Percentiles rank a stretch among this genome's conserved stretches.
phyloP scores from a whole-genome alignment of 2,113 vertebrate genomes.

The Oryzias melastigma region DNA sequence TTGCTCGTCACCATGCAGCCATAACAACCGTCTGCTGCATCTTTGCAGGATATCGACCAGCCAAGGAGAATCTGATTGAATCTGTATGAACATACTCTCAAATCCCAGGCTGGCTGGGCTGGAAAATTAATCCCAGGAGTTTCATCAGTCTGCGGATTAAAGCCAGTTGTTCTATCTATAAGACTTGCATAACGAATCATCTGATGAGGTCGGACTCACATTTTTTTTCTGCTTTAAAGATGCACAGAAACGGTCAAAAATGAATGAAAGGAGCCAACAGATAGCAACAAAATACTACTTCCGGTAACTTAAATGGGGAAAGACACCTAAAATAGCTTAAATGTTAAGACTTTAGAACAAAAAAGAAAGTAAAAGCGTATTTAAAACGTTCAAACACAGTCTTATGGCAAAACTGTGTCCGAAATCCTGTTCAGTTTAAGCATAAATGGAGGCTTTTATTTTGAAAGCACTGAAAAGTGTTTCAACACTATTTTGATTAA shows the following conservation, averaged over 20 bases:
- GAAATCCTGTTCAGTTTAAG: neutral
- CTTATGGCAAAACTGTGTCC: neutral
- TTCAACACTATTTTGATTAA: neutral
- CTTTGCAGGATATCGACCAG: neutral
- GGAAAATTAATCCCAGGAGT: constrained; percentile 30
- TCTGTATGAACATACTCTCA: constrained; percentile 53
- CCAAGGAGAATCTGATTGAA: constrained; percentile 25
- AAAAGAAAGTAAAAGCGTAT: too few relatives aligned
- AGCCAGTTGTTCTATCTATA: constrained; percentile 1
- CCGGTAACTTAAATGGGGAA: too few relatives aligned
- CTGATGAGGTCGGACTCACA: neutral
- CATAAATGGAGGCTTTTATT: constrained; percentile 25
- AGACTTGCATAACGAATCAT: constrained; percentile 2
- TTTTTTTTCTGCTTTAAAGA: too few relatives aligned
- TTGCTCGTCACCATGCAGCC: neutral
- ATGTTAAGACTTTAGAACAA: too few relatives aligned
- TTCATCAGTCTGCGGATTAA: constrained; percentile 27
- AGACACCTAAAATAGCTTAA: too few relatives aligned
- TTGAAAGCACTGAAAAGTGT: constrained; percentile 18
- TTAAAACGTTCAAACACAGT: too few relatives aligned
- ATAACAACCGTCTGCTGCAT: neutral
- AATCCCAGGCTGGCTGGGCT: constrained; percentile 58
- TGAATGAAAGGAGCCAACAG: too few relatives aligned
- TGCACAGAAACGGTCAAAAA: too few relatives aligned
- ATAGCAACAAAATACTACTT: too few relatives aligned